phyloP scores from a whole-genome alignment of 2,113 vertebrate genomes.

The Urocynchramus pylzowi region DNA sequence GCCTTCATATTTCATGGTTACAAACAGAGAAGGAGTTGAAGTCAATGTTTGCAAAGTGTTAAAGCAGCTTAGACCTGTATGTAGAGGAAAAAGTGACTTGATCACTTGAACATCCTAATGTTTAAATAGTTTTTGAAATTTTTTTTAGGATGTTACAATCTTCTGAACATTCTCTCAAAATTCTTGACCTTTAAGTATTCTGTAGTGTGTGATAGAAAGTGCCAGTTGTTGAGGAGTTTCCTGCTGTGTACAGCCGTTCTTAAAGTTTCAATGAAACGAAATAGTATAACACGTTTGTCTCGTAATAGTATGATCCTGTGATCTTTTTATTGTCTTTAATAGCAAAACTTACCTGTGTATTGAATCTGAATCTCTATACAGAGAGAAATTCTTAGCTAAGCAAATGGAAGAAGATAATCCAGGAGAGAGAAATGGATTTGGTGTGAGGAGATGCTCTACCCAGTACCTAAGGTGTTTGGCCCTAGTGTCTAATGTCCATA shows the following conservation, averaged over 20 bases:
- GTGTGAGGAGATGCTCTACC: conserved; percentile 56
- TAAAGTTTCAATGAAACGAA: background rate
- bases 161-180: background rate
- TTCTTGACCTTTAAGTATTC: background rate
- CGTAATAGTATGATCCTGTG: conserved; percentile 26
- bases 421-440: conserved; percentile 52
- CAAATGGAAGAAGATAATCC: conserved; percentile 52
- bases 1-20: background rate
- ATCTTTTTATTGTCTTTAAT: conserved; percentile 52
- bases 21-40: background rate
- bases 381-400: conserved; percentile 60
- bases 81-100: background rate
- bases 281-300: background rate
- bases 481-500: conserved; percentile 31
- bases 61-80: background rate
- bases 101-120: background rate
- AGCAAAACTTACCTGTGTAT: conserved; percentile 47
- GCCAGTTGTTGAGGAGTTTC: background rate
- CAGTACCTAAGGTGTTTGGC: conserved; percentile 52
- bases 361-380: conserved; percentile 53
- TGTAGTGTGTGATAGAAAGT: background rate
- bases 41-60: background rate
- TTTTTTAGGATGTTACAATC: background rate
- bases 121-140: background rate
- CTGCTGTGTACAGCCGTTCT: background rate